Evolutionary conservation across 2,797 vertebrate genomes (phyloP), one percentile per base, ranked within the genome.

Genomic region (Sarcophilus harrisii): DNA sequence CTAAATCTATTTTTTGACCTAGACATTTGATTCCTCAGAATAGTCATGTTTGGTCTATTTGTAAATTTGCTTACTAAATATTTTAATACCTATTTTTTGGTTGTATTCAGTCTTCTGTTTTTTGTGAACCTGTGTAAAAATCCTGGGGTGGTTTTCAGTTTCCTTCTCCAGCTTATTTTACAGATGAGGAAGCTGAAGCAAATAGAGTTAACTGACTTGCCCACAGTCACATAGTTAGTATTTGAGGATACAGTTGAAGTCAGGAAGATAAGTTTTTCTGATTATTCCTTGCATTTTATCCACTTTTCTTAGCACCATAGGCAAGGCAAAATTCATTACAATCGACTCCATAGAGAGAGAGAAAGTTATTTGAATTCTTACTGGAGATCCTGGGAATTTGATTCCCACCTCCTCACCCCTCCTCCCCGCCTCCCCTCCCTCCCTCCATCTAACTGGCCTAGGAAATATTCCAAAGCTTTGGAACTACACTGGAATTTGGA

Each of bases 1-100:
- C 10, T 27, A 92, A 30, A 87, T 93, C 10, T 59, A 4, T 12
- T 91, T 93, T 93, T 91, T 94, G 38, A 94, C 95, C 54, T 57
- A 92, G 29, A 2, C 12, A n/a, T 38, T 92, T 27, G 2, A 38
- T 93, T 66, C 66, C 87, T 94, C 57, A 73, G 12, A 58, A 62
- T 93, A 45, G 38, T 11, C 27, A 81, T 81, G 45, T 81, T 27
- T 45, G 21, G 24, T 45, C 38, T 73, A 73, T 73, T 73, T 73
- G n/a, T 38, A 73, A 6, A 73, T 38, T 38, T 73, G 73, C n/a
- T 73, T n/a, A 38, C 2, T 38, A 5, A 6, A 73, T 38, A n/a
- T 54, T 38, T 73, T 73, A 73, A 18, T 18, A 38, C 1, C n/a
- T 14, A 0, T 21, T 73, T n/a, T 73, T 73, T 32, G 18, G 5